Evolutionary conservation across 1,140 invertebrate species (phyloP), one percentile per base, ranked within the genome.

Genomic region (Ceratina australensis): DNA sequence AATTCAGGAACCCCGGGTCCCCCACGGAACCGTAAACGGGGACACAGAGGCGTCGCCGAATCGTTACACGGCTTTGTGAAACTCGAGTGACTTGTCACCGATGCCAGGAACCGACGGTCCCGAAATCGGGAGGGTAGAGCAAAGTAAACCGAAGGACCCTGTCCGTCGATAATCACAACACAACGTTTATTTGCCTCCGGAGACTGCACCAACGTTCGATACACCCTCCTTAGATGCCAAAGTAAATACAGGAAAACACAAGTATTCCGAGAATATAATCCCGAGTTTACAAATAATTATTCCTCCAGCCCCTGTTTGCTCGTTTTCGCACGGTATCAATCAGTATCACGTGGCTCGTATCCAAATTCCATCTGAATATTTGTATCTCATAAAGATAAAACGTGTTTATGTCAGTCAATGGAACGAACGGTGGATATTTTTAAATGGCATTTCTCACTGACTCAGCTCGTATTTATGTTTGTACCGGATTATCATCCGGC

Each of bases 51-150:
- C 26, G 24, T 75, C 72, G 22, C 15, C 61, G 65, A 78, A 82
- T 83, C 71, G 80, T 82, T 78, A 56, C 81, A 63, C 18, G 7
- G 79, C 73, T 82, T 82, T 83, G 74, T 78, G 52, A 52, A 15
- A 66, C 68, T 81, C 80, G 68, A 78, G 52, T 71, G 26, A 82
- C 75, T 79, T 33, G 81, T 83, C 81, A 75, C 18, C 59, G 33
- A 50, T 59, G 68, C 57, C 50, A 18, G 59, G 7, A 66, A 57
- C 16, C 56, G 59, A n/a, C n/a, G n/a, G n/a, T 2, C 15, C 15
- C 52, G 20, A 18, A 72, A 77, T 77, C 80, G 67, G 18, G 52
- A 64, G 16, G 47, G 47, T 22, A 50, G 63, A 59, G 54, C 65
- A 81, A 72, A 82, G 79, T 60, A 71, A 68, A 68, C 33, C 26